Evolutionary conservation across 2,888 invertebrate genomes (phyloP), one percentile per base, ranked within the genome.

Genomic region (Steinernema hermaphroditum): DNA sequence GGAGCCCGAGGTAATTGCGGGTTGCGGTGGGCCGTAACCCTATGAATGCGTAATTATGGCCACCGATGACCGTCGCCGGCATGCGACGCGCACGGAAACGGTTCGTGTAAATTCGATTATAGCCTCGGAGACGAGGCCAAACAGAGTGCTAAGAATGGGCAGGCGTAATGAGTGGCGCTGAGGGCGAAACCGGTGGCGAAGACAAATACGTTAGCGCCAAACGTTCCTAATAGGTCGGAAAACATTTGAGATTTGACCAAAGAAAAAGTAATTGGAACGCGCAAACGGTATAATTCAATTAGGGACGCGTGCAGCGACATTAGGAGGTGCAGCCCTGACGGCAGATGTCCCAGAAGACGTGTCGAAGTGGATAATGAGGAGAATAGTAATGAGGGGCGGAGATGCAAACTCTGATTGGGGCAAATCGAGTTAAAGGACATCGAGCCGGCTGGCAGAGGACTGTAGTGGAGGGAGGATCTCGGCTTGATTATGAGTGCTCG

Each of bases 341-440:
- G 27, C 54, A 54, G 54, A 54, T 54, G 54, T 54, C 54, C 27
- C 14, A 27, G 54, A 27, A 54, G 27, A 22, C 54, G 54, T 19
- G 12, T 14, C 22, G 27, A 54, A 49, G 49, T 12, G 19, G 49
- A 22, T 54, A 54, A 54, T 54, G 54, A 54, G 54, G 54, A 27
- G 54, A 9, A 54, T 54, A 54, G 24, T 54, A 54, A 54, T 54
- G 54, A 54, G 27, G 27, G 27, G 37, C 37, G 37, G 37, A 37
- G 37, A 12, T 4, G 37, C 37, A 4, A 27, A 8, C 27, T 14
- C 54, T 54, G 54, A 54, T 54, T 54, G 54, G 54, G 37, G 54
- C n/a, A 54, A 54, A 54, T 54, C 54, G 54, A 54, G 54, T 54
- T 54, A 54, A 54, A 54, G 54, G 54, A 27, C 54, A 27, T 22